A percentile compares a stretch with the other conserved stretches of the same genome.
These are phyloP conservation scores for Lissocephala sabroskyi DNA, from an alignment of 2,888 invertebrate species.

Conservation along the genomic window DNA sequence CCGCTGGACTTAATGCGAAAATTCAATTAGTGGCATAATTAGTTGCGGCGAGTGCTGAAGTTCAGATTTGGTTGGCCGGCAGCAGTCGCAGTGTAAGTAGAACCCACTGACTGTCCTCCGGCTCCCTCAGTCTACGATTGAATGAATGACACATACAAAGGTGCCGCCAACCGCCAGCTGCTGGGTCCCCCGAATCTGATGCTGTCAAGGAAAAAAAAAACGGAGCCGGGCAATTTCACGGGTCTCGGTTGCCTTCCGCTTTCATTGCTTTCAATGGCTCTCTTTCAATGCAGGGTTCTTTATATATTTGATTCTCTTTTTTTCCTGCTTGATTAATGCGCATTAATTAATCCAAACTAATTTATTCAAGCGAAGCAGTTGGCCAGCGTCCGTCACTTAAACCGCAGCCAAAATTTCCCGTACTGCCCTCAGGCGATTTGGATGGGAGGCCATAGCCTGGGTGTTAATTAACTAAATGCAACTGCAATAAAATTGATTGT, in stretches of 20 bases:
- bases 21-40: constrained; percentile 70
- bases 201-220: constrained; percentile 16
- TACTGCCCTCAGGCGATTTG: constrained; percentile 1
- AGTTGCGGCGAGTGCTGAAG: constrained; percentile 66
- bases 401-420: not conserved
- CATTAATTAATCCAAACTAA: constrained; percentile 59
- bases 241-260: not conserved
- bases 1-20: constrained; percentile 61
- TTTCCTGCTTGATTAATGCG: constrained; percentile 54
- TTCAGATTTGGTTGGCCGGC: constrained; percentile 47
- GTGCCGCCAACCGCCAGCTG: no score
- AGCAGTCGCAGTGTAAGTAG: not conserved
- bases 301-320: no score
- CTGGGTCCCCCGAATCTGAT: constrained; percentile 10
- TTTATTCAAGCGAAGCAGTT: constrained; percentile 42
- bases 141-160: constrained; percentile 19
- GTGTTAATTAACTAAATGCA: constrained; percentile 67
- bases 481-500: constrained; percentile 65
- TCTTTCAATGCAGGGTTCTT: no score
- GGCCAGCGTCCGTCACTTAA: not conserved
- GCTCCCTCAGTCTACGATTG: no score
- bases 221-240: constrained; percentile 18
- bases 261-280: constrained; percentile 18
- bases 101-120: constrained; percentile 7
- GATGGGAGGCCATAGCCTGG: constrained; percentile 35